phyloP scores from a whole-genome alignment of 2,888 invertebrate genomes.

The Chrysotoxum bicinctum region DNA sequence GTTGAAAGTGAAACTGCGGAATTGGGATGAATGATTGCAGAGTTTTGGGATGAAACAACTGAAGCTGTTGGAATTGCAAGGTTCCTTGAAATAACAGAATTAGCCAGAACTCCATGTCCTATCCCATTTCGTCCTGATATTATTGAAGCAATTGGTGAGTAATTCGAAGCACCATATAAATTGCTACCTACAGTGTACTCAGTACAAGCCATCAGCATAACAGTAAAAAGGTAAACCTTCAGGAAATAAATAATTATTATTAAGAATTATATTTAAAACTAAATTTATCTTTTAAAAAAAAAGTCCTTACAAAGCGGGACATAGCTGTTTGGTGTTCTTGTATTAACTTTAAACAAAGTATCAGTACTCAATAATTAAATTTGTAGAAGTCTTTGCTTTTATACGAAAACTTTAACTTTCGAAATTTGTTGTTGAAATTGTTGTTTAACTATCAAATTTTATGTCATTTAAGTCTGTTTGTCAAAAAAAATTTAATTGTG shows the following conservation, averaged over 20 bases:
- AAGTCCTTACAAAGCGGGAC: constrained; percentile 46
- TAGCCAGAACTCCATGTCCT: constrained; percentile 10
- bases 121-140: constrained; percentile 12
- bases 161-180: background rate
- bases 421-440: background rate
- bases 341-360: background rate
- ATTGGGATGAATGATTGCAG: background rate
- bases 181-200: constrained; percentile 25
- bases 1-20: constrained; percentile 10
- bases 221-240: constrained; percentile 14
- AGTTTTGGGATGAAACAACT: constrained; percentile 7
- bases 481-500: background rate
- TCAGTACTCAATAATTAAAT: background rate
- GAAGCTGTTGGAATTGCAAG: constrained; percentile 10
- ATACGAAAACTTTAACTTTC: background rate
- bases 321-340: background rate
- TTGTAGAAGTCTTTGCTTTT: background rate
- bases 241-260: background rate
- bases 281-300: background rate
- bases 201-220: constrained; percentile 21
- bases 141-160: background rate
- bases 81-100: constrained; percentile 16
- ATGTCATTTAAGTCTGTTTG: background rate
- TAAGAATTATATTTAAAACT: background rate
- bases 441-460: background rate